Evolutionary conservation across 2,113 vertebrate species (phyloP), one percentile per base, ranked within the genome.

Genomic region (Tympanuchus pallidicinctus): DNA sequence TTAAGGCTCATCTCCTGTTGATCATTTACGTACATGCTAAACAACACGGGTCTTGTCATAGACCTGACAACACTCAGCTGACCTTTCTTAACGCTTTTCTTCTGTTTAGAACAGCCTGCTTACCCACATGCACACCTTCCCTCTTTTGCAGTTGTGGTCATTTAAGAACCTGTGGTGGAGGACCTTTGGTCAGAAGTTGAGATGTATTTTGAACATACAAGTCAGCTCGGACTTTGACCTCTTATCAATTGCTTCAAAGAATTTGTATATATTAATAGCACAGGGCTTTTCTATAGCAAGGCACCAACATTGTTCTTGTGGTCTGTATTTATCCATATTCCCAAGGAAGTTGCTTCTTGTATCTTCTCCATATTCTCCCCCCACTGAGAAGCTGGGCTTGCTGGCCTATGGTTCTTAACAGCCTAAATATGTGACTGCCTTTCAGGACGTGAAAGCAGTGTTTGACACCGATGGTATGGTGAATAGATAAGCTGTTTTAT

Each of bases 311-410:
- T 38, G 15, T 28, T 71, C 56, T 20, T 9, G 8, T 27, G 12
- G 21, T 20, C 63, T 69, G 14, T 36, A 19, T 20, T 64, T 75
- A 1, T 11, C 18, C 45, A 4, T 0, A 0, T 72, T 47, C 32
- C 32, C 0, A 0, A 19, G 6, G 43, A 24, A 5, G 1, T 12
- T 38, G 3, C 42, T 89, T 71, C 61, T 50, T 83, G 0, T 13
- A 0, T 73, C 32, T 52, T 69, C 43, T 43, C 5, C 21, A 42
- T 57, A 5, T 13, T 75, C 71, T 15, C n/a, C 25, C 7, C 25
- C 7, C 71, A 4, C 25, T 89, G 66, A 63, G n/a, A 59, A 13
- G 0, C 24, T 10, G 69, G 52, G 60, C 52, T 64, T 67, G 36
- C 45, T 83, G 36, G 7, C 56, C 43, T 11, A 9, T 38, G 27